Conservation (phyloP, 2,888 invertebrate genomes). For the Hypercompe scribonia region DNA sequence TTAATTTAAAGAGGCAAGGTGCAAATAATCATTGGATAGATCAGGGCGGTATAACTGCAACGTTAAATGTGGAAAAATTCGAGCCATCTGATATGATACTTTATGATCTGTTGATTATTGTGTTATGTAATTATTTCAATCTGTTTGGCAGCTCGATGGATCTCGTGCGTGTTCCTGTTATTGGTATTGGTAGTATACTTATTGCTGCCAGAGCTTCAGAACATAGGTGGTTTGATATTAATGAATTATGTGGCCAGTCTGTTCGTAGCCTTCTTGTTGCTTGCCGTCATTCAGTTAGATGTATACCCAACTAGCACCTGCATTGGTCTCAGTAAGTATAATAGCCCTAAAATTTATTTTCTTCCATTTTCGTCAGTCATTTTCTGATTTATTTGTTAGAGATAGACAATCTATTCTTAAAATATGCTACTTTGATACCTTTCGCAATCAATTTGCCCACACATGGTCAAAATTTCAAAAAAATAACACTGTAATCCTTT, state of each 20-base stretch:
- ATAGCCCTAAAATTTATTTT: background rate
- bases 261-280: conserved; percentile 60
- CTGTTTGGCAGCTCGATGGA: conserved; percentile 11
- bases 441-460: too few species aligned
- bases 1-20: too few species aligned
- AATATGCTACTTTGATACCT: too few species aligned
- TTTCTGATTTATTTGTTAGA: too few species aligned
- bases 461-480: too few species aligned
- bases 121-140: background rate
- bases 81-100: background rate
- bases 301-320: background rate
- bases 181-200: conserved; percentile 65
- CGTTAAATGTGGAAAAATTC: too few species aligned
- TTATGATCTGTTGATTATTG: background rate
- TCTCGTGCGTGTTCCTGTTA: conserved; percentile 64
- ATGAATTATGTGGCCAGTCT: conserved; percentile 69
- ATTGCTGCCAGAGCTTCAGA: conserved; percentile 64
- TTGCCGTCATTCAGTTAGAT: conserved; percentile 58
- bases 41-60: too few species aligned
- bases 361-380: background rate
- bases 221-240: conserved; percentile 64
- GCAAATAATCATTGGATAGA: background rate
- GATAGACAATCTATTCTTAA: too few species aligned
- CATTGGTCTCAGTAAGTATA: conserved; percentile 15
- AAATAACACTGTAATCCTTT: too few species aligned